Evolutionary conservation across 2,797 vertebrate species (phyloP).

Genomic region (Neopelma chrysocephalum): DNA sequence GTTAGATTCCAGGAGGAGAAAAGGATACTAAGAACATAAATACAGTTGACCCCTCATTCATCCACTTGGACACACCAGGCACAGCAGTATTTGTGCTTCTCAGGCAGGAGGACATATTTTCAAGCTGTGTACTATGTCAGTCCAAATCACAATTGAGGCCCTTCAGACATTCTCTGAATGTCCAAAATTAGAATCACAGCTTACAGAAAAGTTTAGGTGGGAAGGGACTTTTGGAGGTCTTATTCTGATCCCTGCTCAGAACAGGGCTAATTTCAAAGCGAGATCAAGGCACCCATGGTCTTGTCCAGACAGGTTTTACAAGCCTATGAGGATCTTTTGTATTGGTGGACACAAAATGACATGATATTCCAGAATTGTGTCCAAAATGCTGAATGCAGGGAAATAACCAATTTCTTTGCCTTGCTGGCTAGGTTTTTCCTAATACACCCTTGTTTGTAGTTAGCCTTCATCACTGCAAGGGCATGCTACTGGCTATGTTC

Average conservation of each 20-base stretch:
- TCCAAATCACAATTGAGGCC: not conserved
- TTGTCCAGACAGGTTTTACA: not conserved
- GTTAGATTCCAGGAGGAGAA: not conserved
- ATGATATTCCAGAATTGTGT: not conserved
- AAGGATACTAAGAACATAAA: not conserved
- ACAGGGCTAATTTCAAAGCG: not conserved
- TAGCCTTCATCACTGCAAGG: not conserved
- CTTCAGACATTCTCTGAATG: not conserved
- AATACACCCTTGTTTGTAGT: not conserved
- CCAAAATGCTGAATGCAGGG: not conserved
- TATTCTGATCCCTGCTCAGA: not conserved
- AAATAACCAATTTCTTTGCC: not conserved
- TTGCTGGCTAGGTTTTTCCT: not conserved
- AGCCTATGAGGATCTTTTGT: not conserved
- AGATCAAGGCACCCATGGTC: not conserved
- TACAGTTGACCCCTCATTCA: not conserved
- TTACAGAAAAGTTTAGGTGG: not conserved
- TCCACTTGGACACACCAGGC: not conserved
- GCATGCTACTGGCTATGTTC: not conserved
- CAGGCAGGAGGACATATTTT: not conserved
- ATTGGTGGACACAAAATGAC: not conserved
- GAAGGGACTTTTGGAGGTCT: not conserved
- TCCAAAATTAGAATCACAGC: not conserved
- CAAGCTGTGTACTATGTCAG: not conserved
- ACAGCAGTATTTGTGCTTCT: not conserved